Conservation (phyloP, 2,113 vertebrate genomes). For the Corapipo altera region DNA sequence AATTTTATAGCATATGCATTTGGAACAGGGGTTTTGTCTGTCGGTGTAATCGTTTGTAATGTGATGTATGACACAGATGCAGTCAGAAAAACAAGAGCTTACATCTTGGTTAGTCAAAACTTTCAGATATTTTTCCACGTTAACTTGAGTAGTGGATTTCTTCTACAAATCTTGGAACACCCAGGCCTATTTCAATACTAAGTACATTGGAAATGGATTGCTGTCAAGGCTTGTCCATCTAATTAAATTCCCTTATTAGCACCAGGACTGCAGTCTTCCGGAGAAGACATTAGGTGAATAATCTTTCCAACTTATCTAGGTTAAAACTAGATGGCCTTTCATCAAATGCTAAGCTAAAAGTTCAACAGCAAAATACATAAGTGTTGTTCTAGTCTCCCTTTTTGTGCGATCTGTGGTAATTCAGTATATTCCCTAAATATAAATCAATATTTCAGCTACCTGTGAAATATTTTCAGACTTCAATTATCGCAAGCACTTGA, state of each 20-base stretch:
- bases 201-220: slow-evolving; percentile 46
- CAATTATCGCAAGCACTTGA: not conserved
- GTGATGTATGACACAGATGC: not conserved
- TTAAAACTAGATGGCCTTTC: not conserved
- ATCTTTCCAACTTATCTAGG: not conserved
- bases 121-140: not conserved
- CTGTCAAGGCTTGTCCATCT: slow-evolving; percentile 51
- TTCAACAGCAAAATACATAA: not conserved
- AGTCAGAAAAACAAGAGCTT: not conserved
- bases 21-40: not conserved
- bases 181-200: slow-evolving; percentile 42
- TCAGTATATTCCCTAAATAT: not conserved
- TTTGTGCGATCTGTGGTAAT: not conserved
- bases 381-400: not conserved
- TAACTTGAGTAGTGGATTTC: slow-evolving; percentile 1
- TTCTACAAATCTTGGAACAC: not conserved
- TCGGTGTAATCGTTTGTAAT: not conserved
- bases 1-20: not conserved
- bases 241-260: slow-evolving; percentile 58
- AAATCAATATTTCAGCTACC: not conserved
- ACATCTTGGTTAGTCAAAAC: not conserved
- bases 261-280: not conserved
- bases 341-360: not conserved
- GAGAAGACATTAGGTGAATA: slow-evolving; percentile 15
- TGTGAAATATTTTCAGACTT: slow-evolving; percentile 4